Percentiles rank a stretch among this genome's conserved stretches.
phyloP scores from a whole-genome alignment of 1,140 invertebrate genomes.

The Drosophila orena region DNA sequence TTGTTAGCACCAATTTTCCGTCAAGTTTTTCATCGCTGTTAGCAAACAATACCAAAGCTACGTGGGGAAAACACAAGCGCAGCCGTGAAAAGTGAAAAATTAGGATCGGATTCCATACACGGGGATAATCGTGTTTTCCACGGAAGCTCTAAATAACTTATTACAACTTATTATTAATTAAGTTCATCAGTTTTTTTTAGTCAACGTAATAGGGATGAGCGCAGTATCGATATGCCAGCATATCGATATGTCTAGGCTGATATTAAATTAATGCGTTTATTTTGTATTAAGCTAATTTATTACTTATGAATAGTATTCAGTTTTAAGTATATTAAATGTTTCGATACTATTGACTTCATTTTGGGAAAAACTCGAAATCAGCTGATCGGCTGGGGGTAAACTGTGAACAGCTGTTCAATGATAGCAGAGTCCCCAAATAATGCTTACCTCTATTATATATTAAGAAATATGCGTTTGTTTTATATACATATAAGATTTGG shows the following conservation, averaged over 20 bases:
- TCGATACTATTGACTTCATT: no score
- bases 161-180: slow-evolving; percentile 19
- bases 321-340: neutral
- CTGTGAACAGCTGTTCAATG: slow-evolving; percentile 8
- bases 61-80: neutral
- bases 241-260: slow-evolving; percentile 9
- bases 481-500: no score
- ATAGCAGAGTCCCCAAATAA: neutral
- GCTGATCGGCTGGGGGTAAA: slow-evolving; percentile 1
- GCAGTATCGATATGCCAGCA: slow-evolving; percentile 4
- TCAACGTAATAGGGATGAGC: slow-evolving; percentile 29
- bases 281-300: neutral
- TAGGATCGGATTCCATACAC: neutral
- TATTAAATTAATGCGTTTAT: neutral
- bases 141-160: slow-evolving; percentile 12
- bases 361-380: neutral
- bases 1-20: slow-evolving; percentile 30
- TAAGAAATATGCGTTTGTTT: neutral
- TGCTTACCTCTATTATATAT: neutral
- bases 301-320: neutral
- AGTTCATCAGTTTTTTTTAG: slow-evolving; percentile 16
- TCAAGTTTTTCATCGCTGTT: slow-evolving; percentile 10
- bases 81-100: neutral
- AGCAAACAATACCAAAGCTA: neutral
- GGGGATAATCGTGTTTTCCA: neutral